A percentile compares a stretch with the other conserved stretches of the same genome.
These are phyloP conservation scores for Eilema depressum DNA, from an alignment of 2,888 invertebrate species.

Conservation along the genomic window DNA sequence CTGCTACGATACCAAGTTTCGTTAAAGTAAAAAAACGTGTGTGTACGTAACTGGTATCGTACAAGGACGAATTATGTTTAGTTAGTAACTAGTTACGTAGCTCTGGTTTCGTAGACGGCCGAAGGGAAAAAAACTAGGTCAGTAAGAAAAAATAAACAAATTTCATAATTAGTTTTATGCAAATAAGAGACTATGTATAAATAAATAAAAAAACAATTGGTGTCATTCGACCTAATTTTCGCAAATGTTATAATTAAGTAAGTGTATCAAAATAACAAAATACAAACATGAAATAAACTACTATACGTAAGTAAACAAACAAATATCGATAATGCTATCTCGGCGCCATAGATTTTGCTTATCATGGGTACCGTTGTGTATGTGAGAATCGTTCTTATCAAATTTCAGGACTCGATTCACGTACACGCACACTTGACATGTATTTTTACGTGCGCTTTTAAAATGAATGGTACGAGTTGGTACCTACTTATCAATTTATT, in stretches of 20 bases:
- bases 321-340: slow-evolving; percentile 57
- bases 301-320: slow-evolving; percentile 53
- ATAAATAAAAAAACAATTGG: background rate
- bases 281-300: slow-evolving; percentile 37
- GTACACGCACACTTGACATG: slow-evolving; percentile 10
- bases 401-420: slow-evolving; percentile 62
- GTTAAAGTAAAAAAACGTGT: too few relatives aligned
- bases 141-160: background rate
- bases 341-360: slow-evolving; percentile 72
- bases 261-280: slow-evolving; percentile 13
- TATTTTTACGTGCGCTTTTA: background rate
- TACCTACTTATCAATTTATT: background rate
- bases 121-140: background rate
- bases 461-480: background rate
- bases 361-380: slow-evolving; percentile 68
- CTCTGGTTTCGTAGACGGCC: too few relatives aligned
- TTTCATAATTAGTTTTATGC: background rate
- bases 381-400: slow-evolving; percentile 64
- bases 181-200: background rate
- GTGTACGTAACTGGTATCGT: too few relatives aligned
- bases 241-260: background rate
- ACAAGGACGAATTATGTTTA: too few relatives aligned
- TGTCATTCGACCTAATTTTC: background rate
- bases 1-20: too few relatives aligned
- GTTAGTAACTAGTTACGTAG: too few relatives aligned